phyloP scores from a whole-genome alignment of 2,888 invertebrate genomes.

The Disparrhopalites patrizii region DNA sequence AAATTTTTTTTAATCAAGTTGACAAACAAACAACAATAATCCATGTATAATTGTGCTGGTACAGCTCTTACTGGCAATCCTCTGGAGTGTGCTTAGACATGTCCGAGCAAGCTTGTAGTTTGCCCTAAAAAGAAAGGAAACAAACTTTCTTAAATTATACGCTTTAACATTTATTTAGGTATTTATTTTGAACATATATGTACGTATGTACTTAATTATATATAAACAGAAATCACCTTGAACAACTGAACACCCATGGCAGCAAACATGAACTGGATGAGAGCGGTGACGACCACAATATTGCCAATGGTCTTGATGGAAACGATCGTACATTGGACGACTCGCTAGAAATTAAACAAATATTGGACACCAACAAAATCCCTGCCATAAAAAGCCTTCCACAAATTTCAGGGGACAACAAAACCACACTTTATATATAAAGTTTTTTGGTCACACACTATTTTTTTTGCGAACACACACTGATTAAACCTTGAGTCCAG shows the following conservation, averaged over 20 bases:
- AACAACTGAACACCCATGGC: constrained; percentile 99
- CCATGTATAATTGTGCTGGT: background rate
- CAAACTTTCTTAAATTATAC: too few relatives aligned
- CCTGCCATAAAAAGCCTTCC: background rate
- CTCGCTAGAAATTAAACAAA: constrained; percentile 71
- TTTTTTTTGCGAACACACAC: constrained; percentile 49
- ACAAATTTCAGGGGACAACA: background rate
- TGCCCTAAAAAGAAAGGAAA: constrained; percentile 67
- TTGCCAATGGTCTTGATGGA: constrained; percentile 91
- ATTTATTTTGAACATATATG: background rate
- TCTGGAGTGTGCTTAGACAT: constrained; percentile 84
- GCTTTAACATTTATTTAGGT: background rate
- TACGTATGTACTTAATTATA: background rate
- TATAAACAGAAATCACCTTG: constrained; percentile 71
- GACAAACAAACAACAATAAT: background rate
- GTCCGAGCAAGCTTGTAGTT: constrained; percentile 93
- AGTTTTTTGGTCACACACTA: background rate
- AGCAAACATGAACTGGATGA: constrained; percentile 99
- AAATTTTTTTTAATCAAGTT: background rate
- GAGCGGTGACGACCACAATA: constrained; percentile 99
- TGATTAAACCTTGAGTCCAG: constrained; percentile 98
- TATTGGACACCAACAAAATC: background rate
- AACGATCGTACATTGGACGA: constrained; percentile 96
- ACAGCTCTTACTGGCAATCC: constrained; percentile 80
- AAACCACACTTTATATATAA: background rate